A percentile compares a stretch with the other conserved stretches of the same genome.
phyloP scores from a whole-genome alignment of 2,888 invertebrate species.

The Hyppa rectilinea region DNA sequence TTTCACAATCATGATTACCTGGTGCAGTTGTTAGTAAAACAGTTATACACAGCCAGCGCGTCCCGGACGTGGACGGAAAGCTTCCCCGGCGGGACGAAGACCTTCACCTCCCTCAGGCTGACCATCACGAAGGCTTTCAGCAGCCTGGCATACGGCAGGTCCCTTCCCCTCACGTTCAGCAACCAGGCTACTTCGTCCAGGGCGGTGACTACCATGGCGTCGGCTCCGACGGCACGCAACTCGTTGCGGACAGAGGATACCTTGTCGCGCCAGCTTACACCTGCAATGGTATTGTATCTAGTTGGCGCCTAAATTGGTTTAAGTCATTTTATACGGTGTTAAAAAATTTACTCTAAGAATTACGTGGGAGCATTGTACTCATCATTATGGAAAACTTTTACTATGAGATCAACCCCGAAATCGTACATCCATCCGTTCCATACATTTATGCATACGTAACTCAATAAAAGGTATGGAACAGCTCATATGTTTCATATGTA shows the following conservation, averaged over 20 bases:
- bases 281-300: slow-evolving; percentile 78
- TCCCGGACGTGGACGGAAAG: slow-evolving; percentile 90
- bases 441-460: no score
- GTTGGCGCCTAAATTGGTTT: no score
- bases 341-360: no score
- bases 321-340: no score
- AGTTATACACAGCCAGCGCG: slow-evolving; percentile 90
- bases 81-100: slow-evolving; percentile 93
- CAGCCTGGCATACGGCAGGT: slow-evolving; percentile 95
- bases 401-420: no score
- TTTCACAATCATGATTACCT: slow-evolving; percentile 59
- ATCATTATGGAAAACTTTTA: no score
- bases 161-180: slow-evolving; percentile 96
- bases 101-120: slow-evolving; percentile 91
- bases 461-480: no score
- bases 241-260: slow-evolving; percentile 92
- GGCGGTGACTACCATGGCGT: slow-evolving; percentile 96
- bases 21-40: slow-evolving; percentile 90
- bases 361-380: no score
- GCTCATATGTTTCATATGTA: no score
- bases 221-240: slow-evolving; percentile 91
- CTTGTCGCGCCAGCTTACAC: slow-evolving; percentile 94
- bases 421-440: no score
- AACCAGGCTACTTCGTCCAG: slow-evolving; percentile 97
- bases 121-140: slow-evolving; percentile 94